These are phyloP conservation scores for Calameuta pallipes DNA, from an alignment of 2,888 invertebrate genomes.

Conservation along the genomic window DNA sequence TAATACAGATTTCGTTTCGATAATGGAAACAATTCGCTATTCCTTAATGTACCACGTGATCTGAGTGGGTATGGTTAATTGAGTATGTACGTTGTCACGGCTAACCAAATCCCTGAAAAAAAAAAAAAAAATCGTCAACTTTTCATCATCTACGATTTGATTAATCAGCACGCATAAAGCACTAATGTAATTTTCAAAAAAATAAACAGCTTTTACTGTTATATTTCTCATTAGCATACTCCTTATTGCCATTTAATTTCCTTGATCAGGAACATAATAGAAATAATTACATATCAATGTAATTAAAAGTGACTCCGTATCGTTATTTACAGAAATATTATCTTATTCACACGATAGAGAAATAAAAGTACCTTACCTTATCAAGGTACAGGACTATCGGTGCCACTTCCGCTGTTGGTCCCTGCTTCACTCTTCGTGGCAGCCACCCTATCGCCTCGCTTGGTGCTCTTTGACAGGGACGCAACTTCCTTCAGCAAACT, in stretches of 20 bases:
- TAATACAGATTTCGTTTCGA: slow-evolving; percentile 56
- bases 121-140: not conserved
- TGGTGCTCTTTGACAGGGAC: slow-evolving; percentile 81
- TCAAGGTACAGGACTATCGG: slow-evolving; percentile 78
- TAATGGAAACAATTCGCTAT: slow-evolving; percentile 61
- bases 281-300: slow-evolving; percentile 20
- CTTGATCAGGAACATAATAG: slow-evolving; percentile 51
- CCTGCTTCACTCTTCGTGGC: slow-evolving; percentile 69
- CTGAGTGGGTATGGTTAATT: slow-evolving; percentile 48
- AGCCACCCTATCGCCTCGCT: slow-evolving; percentile 70
- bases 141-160: not conserved
- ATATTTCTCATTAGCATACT: not conserved
- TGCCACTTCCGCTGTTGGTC: slow-evolving; percentile 81
- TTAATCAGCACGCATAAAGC: not conserved
- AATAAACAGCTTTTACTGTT: not conserved
- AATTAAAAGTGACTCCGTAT: not conserved
- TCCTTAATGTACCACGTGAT: slow-evolving; percentile 35
- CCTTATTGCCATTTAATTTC: not conserved
- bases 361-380: slow-evolving; percentile 50
- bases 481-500: slow-evolving; percentile 88
- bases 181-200: not conserved
- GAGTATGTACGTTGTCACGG: slow-evolving; percentile 42
- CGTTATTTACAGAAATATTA: not conserved
- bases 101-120: slow-evolving; percentile 20
- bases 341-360: slow-evolving; percentile 17